These are phyloP conservation scores for Myiagra hebetior DNA, from an alignment of 2,113 vertebrate genomes.

Conservation along the genomic window DNA sequence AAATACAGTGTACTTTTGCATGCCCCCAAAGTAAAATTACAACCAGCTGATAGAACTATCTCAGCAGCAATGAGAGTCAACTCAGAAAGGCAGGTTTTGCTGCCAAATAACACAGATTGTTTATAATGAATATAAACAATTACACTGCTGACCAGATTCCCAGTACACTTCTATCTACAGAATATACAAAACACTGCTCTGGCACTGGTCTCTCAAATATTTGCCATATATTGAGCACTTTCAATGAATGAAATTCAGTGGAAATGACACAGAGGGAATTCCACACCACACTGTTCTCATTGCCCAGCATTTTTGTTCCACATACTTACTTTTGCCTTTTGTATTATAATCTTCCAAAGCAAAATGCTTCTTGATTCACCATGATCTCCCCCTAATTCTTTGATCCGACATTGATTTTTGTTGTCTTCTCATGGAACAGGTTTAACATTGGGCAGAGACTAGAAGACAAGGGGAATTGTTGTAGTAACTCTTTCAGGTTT, in stretches of 20 bases:
- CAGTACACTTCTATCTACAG: slow-evolving; percentile 44
- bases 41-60: slow-evolving; percentile 64
- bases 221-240: slow-evolving; percentile 34
- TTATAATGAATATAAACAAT: slow-evolving; percentile 71
- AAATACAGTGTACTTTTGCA: slow-evolving; percentile 54
- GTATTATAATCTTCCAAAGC: background rate
- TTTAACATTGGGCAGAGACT: background rate
- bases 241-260: slow-evolving; percentile 7
- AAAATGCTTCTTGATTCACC: background rate
- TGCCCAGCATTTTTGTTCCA: background rate
- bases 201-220: slow-evolving; percentile 51
- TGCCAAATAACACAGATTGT: slow-evolving; percentile 68
- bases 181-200: slow-evolving; percentile 43
- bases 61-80: slow-evolving; percentile 38
- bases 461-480: background rate
- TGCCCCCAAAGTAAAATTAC: slow-evolving; percentile 62
- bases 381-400: background rate
- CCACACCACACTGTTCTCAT: background rate
- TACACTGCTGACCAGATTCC: slow-evolving; percentile 64
- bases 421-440: background rate
- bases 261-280: slow-evolving; percentile 2
- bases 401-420: background rate
- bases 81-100: slow-evolving; percentile 45
- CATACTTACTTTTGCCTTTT: background rate
- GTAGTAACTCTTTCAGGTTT: background rate